These are phyloP conservation scores for Rhagophthalmus giganteus DNA, from an alignment of 2,888 invertebrate species.

Conservation along the genomic window DNA sequence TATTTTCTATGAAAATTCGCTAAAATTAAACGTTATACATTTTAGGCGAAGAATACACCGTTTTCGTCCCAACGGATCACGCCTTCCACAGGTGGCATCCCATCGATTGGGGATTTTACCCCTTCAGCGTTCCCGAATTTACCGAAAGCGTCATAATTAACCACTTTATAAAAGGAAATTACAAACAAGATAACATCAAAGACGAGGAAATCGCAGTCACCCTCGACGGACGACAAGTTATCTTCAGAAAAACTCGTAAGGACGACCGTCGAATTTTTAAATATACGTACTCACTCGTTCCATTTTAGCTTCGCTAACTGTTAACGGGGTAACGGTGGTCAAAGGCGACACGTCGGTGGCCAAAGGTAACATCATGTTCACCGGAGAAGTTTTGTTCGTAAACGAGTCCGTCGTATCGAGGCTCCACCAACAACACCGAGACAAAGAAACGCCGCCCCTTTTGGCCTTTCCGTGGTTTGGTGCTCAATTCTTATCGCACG, in stretches of 20 bases:
- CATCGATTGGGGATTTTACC: constrained; percentile 71
- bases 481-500: constrained; percentile 66
- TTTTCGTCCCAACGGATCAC: constrained; percentile 66
- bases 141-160: constrained; percentile 65
- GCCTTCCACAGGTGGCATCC: constrained; percentile 71
- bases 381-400: constrained; percentile 66
- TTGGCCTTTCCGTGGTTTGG: constrained; percentile 68
- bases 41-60: constrained; percentile 62
- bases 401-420: constrained; percentile 64
- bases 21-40: background rate
- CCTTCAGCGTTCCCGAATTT: constrained; percentile 67
- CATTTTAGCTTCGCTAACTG: constrained; percentile 56
- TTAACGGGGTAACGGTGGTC: constrained; percentile 64
- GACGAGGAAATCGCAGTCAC: constrained; percentile 61
- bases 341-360: constrained; percentile 64
- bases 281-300: background rate
- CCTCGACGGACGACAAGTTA: constrained; percentile 62
- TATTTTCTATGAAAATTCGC: no score
- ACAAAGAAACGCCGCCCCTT: constrained; percentile 67
- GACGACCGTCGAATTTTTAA: background rate
- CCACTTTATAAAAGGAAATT: constrained; percentile 63
- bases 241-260: constrained; percentile 63
- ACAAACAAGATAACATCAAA: constrained; percentile 61
- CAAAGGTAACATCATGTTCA: constrained; percentile 66
- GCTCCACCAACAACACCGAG: constrained; percentile 65